Evolutionary conservation across 2,797 vertebrate species (phyloP).

Genomic region (Platalea minor): DNA sequence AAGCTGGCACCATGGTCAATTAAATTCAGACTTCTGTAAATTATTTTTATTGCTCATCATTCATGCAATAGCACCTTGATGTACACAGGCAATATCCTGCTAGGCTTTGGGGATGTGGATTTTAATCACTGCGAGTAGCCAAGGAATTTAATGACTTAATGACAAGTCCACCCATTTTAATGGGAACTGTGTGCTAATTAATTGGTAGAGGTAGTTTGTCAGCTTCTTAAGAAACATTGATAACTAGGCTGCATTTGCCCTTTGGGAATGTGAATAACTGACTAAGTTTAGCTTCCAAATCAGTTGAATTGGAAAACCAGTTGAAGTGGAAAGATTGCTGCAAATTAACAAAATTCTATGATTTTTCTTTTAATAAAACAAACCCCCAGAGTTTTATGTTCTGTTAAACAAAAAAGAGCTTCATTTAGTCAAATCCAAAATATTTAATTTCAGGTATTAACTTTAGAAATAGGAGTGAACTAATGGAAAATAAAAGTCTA

Average conservation of each 20-base stretch:
- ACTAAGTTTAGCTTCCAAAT: constrained; percentile 7
- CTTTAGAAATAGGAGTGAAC: neutral
- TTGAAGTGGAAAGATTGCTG: neutral
- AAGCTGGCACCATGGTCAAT: neutral
- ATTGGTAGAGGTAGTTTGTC: constrained; percentile 13
- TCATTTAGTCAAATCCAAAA: neutral
- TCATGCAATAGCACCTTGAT: constrained; percentile 12
- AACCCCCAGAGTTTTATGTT: neutral
- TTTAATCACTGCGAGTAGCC: constrained; percentile 28
- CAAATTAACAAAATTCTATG: neutral
- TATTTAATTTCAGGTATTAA: neutral
- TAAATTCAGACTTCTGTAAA: constrained; percentile 29
- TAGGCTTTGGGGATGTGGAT: neutral
- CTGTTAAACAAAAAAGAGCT: neutral
- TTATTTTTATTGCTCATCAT: constrained; percentile 42
- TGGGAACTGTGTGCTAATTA: constrained; percentile 20
- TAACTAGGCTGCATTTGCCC: neutral
- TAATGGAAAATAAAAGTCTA: neutral
- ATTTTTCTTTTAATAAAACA: neutral
- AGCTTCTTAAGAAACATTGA: constrained; percentile 29
- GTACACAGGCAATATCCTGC: neutral
- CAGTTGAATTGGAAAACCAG: neutral
- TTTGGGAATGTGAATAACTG: constrained; percentile 1
- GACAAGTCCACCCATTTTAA: constrained; percentile 28
- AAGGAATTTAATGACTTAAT: constrained; percentile 45